A percentile compares a stretch with the other conserved stretches of the same genome.
phyloP scores from a whole-genome alignment of 1,140 invertebrate species.

The Schlechtendalia chinensis region DNA sequence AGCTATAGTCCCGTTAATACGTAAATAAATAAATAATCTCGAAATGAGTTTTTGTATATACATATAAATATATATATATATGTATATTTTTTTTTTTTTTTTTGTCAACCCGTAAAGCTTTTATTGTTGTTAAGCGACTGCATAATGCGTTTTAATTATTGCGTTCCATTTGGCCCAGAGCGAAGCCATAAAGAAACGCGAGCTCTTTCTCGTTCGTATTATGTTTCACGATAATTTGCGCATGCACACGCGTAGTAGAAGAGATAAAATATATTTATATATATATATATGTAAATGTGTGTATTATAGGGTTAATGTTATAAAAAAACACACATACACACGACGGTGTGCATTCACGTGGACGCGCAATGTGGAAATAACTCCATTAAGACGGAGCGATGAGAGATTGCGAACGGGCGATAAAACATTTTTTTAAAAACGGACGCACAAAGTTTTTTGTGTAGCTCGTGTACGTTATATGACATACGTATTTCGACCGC shows the following conservation, averaged over 20 bases:
- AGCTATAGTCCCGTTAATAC: no score
- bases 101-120: no score
- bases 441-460: conserved; percentile 18
- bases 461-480: no score
- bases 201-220: background rate
- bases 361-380: background rate
- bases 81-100: no score
- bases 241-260: background rate
- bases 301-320: background rate
- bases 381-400: conserved; percentile 30
- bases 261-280: background rate
- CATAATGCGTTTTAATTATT: conserved; percentile 2
- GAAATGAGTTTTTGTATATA: no score
- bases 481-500: background rate
- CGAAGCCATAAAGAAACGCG: conserved; percentile 13
- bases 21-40: no score
- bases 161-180: conserved; percentile 7
- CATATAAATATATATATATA: no score
- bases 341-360: background rate
- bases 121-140: background rate
- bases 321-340: background rate
- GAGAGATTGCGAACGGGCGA: conserved; percentile 34
- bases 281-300: no score
- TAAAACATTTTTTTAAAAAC: conserved; percentile 31
- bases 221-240: background rate